A percentile compares a stretch with the other conserved stretches of the same genome.
Conservation (phyloP, 2,888 invertebrate genomes). For the Meghimatium bilineatum region DNA sequence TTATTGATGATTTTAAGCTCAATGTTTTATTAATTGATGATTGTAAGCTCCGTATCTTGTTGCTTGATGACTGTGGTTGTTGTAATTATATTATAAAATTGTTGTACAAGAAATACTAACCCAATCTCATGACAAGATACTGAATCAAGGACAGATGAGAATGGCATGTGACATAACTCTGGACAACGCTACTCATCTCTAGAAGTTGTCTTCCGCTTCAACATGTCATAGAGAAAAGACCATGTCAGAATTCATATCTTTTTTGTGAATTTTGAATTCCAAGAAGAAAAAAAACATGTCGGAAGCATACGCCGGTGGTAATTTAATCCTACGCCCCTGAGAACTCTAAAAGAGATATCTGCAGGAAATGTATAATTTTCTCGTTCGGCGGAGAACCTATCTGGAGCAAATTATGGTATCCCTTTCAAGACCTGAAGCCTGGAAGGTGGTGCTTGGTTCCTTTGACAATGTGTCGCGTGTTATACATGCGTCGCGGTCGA, state of each 20-base stretch:
- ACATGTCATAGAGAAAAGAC: background rate
- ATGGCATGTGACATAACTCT: no score
- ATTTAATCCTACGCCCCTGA: background rate
- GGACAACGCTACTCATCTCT: no score
- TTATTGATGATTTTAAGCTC: no score
- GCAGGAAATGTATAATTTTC: background rate
- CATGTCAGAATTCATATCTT: background rate
- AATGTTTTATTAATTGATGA: no score
- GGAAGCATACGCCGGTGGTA: background rate
- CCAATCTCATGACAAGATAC: no score
- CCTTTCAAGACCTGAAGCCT: background rate
- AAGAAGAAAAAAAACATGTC: background rate
- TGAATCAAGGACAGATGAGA: no score
- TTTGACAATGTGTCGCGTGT: background rate
- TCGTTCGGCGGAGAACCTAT: background rate
- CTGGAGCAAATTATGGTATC: slow-evolving; percentile 1
- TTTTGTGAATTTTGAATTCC: background rate
- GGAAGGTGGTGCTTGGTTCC: background rate
- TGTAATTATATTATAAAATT: no score
- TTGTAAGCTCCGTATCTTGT: no score
- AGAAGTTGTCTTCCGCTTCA: no score
- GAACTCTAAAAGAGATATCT: background rate
- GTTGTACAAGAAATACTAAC: no score
- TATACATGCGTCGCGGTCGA: background rate
- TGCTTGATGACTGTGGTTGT: no score